phyloP scores from a whole-genome alignment of 2,888 invertebrate genomes.

The Orchesella flavescens region DNA sequence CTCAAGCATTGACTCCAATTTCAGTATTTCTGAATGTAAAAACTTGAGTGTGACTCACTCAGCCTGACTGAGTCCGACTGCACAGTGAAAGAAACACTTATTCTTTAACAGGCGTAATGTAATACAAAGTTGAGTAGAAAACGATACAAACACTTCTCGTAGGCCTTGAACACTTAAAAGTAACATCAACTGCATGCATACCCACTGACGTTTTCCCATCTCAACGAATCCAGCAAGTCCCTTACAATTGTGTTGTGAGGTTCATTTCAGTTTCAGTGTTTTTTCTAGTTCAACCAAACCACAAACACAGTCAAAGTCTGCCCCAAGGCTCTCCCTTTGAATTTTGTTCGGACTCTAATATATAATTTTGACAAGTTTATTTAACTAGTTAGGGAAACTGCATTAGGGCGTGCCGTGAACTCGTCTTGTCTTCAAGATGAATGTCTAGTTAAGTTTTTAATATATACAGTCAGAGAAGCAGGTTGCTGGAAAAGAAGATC shows the following conservation, averaged over 20 bases:
- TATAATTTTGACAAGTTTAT: conserved; percentile 72
- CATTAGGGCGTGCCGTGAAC: conserved; percentile 71
- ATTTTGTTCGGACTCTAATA: conserved; percentile 65
- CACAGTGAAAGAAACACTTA: too few species aligned
- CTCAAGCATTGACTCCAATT: too few species aligned
- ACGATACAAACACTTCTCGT: neutral
- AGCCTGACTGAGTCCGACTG: too few species aligned
- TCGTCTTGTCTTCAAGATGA: conserved; percentile 70
- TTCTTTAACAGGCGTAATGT: neutral
- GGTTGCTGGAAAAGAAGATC: conserved; percentile 33
- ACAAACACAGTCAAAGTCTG: conserved; percentile 47
- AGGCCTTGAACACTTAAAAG: neutral
- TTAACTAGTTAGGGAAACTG: conserved; percentile 71
- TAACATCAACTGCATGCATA: neutral
- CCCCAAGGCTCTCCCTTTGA: conserved; percentile 50
- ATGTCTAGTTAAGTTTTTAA: conserved; percentile 70
- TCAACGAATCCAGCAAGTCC: neutral
- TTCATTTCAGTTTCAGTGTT: conserved; percentile 17
- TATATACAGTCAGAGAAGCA: conserved; percentile 36
- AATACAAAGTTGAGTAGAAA: neutral
- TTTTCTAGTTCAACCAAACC: conserved; percentile 48
- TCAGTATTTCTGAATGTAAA: too few species aligned
- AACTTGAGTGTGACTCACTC: too few species aligned
- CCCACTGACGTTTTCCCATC: neutral
- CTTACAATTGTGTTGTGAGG: neutral